These are phyloP conservation scores for Penelope pileata DNA, from an alignment of 2,113 vertebrate species.

Conservation along the genomic window DNA sequence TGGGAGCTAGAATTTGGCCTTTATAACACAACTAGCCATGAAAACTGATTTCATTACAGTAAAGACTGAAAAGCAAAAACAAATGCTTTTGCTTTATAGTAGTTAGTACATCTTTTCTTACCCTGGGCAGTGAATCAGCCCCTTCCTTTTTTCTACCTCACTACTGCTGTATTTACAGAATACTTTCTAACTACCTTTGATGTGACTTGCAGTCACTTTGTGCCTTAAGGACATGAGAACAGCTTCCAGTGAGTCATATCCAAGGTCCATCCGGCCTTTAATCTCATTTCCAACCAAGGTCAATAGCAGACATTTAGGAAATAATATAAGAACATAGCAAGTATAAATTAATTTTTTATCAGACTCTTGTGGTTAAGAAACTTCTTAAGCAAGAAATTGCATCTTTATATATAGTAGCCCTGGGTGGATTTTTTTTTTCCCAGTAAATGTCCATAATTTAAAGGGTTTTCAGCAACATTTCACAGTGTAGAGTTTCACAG, in stretches of 20 bases:
- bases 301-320: not conserved
- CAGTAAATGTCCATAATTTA: not conserved
- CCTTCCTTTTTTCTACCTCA: not conserved
- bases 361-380: not conserved
- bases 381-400: not conserved
- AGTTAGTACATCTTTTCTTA: not conserved
- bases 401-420: not conserved
- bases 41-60: not conserved
- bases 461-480: not conserved
- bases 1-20: not conserved
- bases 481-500: not conserved
- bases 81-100: not conserved
- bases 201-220: not conserved
- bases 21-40: not conserved
- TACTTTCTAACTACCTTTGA: not conserved
- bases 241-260: not conserved
- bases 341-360: not conserved
- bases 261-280: not conserved
- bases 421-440: not conserved
- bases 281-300: not conserved
- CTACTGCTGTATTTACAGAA: not conserved
- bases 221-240: not conserved
- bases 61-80: not conserved
- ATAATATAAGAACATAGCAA: not conserved
- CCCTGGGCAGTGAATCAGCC: not conserved